Base-by-base conservation (phyloP, 1,140 invertebrate genomes). In the Bombus polaris region DNA sequence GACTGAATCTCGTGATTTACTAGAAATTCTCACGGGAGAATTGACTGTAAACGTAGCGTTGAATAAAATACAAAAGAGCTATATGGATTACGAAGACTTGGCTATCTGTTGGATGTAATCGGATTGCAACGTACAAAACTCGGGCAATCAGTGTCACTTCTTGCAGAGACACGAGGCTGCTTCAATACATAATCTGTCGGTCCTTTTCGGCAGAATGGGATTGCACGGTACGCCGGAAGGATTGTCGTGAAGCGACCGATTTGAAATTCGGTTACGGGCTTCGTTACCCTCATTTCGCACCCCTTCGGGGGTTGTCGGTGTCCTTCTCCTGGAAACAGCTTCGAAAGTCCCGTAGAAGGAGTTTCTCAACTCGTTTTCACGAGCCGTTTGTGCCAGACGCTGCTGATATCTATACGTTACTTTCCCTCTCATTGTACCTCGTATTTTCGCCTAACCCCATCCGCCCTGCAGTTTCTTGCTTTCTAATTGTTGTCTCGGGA, bases 211-310 rank as follows among this genome's bases (percentile, higher is more conserved):
- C 73, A 79, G 70, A 86, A 88, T 86, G 42, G 35, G 75, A 82
- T 86, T 66, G 25, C 44, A 78, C 74, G 79, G 75, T 74, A 81
- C 68, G n/a, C 22, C 65, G 81, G 75, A 80, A 65, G 77, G 53
- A 47, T 59, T 76, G 90, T 89, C 81, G 81, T 59, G 75, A 53
- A 70, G 77, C 82, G 75, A 86, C 59, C 85, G 87, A 92, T 90
- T 88, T 88, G 91, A 91, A 91, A 90, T 91, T 89, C 86, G 87
- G 89, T 91, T 91, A 90, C 87, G 87, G 81, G 90, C 88, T 88
- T 93, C 87, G 92, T 91, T 92, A 90, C 89, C 85, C 85, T 87
- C 87, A 87, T 90, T 92, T 86, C 88, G 78, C 82, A 81, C 76
- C 88, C 90, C 89, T 57, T 80, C 71, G 47, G 86, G 59, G 86